Percentiles rank a stretch among this genome's conserved stretches.
Conservation (phyloP, 2,888 invertebrate genomes). For the Drosophila suboccidentalis region DNA sequence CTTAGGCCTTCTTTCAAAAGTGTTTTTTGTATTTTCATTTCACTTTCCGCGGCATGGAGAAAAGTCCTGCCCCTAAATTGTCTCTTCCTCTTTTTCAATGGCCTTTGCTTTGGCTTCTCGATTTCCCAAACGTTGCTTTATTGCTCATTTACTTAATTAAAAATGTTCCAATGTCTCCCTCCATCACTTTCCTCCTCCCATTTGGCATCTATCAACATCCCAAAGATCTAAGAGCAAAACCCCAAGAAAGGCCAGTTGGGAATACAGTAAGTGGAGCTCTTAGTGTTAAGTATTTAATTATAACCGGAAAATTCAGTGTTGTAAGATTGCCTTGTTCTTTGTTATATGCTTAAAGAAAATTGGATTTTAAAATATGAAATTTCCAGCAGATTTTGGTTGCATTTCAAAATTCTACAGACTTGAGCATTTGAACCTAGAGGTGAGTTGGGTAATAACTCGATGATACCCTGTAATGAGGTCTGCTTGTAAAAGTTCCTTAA, state of each 20-base stretch:
- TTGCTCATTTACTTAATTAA: slow-evolving; percentile 48
- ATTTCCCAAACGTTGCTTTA: slow-evolving; percentile 34
- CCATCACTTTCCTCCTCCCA: too few relatives aligned
- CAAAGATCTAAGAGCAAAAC: background rate
- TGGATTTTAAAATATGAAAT: slow-evolving; percentile 5
- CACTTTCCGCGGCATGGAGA: background rate
- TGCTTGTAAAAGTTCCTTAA: background rate
- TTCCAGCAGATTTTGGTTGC: background rate
- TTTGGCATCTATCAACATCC: background rate
- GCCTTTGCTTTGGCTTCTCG: slow-evolving; percentile 42
- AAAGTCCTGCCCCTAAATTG: slow-evolving; percentile 10
- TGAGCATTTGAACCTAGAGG: background rate
- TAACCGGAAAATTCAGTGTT: background rate
- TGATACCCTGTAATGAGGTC: background rate
- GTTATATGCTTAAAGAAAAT: background rate
- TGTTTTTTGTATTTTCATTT: background rate
- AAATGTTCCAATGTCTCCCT: slow-evolving; percentile 13
- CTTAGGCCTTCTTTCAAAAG: slow-evolving; percentile 2
- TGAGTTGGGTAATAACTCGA: background rate
- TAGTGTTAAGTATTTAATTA: slow-evolving; percentile 14
- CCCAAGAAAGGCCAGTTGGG: background rate
- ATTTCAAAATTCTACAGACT: background rate
- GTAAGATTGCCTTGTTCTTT: background rate
- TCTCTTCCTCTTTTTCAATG: slow-evolving; percentile 14
- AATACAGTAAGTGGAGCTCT: background rate